Evolutionary conservation across 2,797 vertebrate species (phyloP), one percentile per base, ranked within the genome.

Genomic region (Amblyraja radiata): DNA sequence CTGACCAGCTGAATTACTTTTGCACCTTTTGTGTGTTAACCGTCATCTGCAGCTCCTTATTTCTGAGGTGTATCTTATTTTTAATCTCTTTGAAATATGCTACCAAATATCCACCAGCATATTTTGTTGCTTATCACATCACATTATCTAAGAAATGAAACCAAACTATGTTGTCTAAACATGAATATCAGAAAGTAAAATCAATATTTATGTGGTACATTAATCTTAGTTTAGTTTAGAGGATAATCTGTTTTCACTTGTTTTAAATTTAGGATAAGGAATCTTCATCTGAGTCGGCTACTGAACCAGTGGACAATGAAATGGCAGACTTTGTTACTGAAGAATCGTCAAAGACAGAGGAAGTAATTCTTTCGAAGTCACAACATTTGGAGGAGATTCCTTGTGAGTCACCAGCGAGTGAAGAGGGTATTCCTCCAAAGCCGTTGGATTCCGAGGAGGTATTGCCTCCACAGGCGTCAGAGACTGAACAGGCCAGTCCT

Each of bases 251-350:
- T 36, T 36, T 18, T 68, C 63, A 32, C 4, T 39, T 39, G 84
- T 68, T 88, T 88, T 36, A 68, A 92, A 76, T 6, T 76, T 92
- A 92, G 90, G 90, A n/a, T 92, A 76, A 76, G 71, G 90, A 76
- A 46, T 92, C 46, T n/a, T 92, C 73, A 54, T 54, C 90, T 76
- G 90, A 76, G 21, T 14, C 39, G 58, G 54, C 36, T n/a, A 46
- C 95, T 63, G 96, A 97, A 93, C 93, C 96, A 93, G 90, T 97
- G 93, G 97, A 97, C 93, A 96, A 96, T 93, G 96, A 97, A n/a
- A 93, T 96, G 58, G 93, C 94, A 93, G 96, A 96, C 93, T 95
- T 96, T 65, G 86, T 93, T 88, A 74, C 16, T 81, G 95, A 95
- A 77, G 94, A 95, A 1, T 95, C 94, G 2, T 68, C 93, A 74